A percentile compares a stretch with the other conserved stretches of the same genome.
phyloP scores from a whole-genome alignment of 2,888 invertebrate genomes.

The Zygothrica quintamaculata region DNA sequence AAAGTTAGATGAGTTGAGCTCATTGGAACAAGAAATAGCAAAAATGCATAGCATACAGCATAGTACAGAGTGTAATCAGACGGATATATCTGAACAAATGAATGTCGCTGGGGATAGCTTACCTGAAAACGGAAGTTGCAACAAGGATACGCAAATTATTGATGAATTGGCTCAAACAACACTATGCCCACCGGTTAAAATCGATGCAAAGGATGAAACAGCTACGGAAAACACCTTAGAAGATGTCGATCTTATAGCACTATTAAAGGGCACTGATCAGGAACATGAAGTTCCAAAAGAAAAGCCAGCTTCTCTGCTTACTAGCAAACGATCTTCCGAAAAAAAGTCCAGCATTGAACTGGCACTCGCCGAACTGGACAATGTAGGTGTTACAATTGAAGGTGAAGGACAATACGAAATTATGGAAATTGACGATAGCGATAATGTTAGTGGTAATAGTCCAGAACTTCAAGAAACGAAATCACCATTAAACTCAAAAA shows the following conservation, averaged over 20 bases:
- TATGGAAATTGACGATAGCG: conserved; percentile 80
- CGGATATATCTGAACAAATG: conserved; percentile 10
- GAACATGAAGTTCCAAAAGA: conserved; percentile 79
- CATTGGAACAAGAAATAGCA: conserved; percentile 82
- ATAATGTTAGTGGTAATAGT: conserved; percentile 36
- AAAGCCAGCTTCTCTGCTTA: neutral
- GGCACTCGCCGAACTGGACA: conserved; percentile 56
- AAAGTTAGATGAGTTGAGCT: conserved; percentile 77
- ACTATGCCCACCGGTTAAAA: conserved; percentile 17
- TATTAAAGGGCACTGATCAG: conserved; percentile 86
- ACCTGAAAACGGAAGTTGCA: conserved; percentile 29
- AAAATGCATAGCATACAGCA: conserved; percentile 76
- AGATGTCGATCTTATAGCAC: conserved; percentile 85
- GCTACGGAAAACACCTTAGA: conserved; percentile 49
- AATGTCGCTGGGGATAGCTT: conserved; percentile 5
- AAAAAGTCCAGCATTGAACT: conserved; percentile 50
- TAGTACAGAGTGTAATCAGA: conserved; percentile 24
- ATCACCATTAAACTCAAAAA: neutral
- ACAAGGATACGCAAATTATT: neutral
- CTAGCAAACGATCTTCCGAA: neutral
- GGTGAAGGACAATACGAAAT: conserved; percentile 83
- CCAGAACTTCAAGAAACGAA: conserved; percentile 17
- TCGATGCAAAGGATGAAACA: conserved; percentile 11
- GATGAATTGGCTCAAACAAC: conserved; percentile 23
- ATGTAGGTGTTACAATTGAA: conserved; percentile 81